A percentile compares a stretch with the other conserved stretches of the same genome.
Evolutionary conservation across 2,113 vertebrate species (phyloP).

Genomic region (Limnothrissa miodon): DNA sequence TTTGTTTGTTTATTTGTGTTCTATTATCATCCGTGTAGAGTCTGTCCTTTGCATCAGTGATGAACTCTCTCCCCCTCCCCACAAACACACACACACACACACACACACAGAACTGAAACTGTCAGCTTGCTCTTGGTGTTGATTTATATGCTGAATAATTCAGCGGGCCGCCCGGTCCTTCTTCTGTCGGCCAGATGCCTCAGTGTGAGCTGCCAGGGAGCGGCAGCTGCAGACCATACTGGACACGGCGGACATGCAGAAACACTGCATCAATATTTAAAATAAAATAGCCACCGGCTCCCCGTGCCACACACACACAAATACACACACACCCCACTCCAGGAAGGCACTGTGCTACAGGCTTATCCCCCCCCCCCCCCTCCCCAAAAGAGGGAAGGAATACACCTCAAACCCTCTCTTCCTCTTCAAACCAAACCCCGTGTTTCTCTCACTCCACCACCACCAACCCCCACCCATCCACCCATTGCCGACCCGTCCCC

Average conservation of each 20-base stretch:
- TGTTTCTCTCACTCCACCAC: background rate
- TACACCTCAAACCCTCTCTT: background rate
- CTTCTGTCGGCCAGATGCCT: slow-evolving; percentile 84
- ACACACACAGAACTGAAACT: slow-evolving; percentile 16
- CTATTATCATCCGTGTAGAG: too few relatives aligned
- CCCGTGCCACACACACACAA: slow-evolving; percentile 6
- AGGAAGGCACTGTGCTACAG: background rate
- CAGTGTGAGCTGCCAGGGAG: slow-evolving; percentile 69
- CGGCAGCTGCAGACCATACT: slow-evolving; percentile 86
- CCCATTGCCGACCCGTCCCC: background rate
- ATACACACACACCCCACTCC: slow-evolving; percentile 44
- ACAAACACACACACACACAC: background rate
- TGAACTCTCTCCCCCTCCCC: background rate
- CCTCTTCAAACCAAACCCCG: background rate
- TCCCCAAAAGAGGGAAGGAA: slow-evolving; percentile 38
- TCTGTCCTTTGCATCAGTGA: background rate
- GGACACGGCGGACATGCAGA: slow-evolving; percentile 78
- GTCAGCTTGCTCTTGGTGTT: slow-evolving; percentile 75
- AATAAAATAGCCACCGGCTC: slow-evolving; percentile 77
- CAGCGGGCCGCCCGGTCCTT: slow-evolving; percentile 76
- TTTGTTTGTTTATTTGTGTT: background rate
- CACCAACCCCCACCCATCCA: background rate
- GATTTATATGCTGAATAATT: slow-evolving; percentile 94
- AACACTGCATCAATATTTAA: slow-evolving; percentile 93
- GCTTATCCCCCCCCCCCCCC: background rate